Evolutionary conservation across 2,113 vertebrate genomes (phyloP).

Genomic region (Platysteira castanea): DNA sequence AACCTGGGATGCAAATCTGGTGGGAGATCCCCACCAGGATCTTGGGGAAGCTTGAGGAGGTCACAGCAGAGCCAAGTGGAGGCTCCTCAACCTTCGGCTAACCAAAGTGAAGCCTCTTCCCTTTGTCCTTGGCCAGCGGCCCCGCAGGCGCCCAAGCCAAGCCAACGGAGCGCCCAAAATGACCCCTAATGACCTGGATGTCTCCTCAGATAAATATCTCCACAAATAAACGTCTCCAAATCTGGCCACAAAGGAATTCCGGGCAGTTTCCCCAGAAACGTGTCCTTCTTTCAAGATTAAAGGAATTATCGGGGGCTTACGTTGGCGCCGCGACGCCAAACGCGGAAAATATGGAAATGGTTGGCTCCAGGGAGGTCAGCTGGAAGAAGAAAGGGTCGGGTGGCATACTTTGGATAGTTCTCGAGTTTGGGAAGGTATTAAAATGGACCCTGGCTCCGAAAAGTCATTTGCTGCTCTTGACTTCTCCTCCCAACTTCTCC

Average conservation of each 20-base stretch:
- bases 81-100: fast-evolving
- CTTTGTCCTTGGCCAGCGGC: fast-evolving
- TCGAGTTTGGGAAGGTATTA: background rate
- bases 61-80: fast-evolving
- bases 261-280: background rate
- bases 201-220: no score
- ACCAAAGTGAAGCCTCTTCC: background rate
- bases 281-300: background rate
- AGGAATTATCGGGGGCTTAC: background rate
- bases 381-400: background rate
- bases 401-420: background rate
- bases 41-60: fast-evolving
- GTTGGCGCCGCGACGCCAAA: background rate
- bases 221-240: no score
- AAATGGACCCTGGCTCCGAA: fast-evolving
- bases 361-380: background rate
- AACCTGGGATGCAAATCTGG: background rate
- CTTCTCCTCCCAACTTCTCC: no score
- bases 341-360: background rate
- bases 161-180: fast-evolving
- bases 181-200: background rate
- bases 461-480: background rate
- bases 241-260: background rate
- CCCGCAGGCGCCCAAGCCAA: background rate
- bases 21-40: fast-evolving